phyloP scores from a whole-genome alignment of 2,113 vertebrate genomes.

The Camelus bactrianus region DNA sequence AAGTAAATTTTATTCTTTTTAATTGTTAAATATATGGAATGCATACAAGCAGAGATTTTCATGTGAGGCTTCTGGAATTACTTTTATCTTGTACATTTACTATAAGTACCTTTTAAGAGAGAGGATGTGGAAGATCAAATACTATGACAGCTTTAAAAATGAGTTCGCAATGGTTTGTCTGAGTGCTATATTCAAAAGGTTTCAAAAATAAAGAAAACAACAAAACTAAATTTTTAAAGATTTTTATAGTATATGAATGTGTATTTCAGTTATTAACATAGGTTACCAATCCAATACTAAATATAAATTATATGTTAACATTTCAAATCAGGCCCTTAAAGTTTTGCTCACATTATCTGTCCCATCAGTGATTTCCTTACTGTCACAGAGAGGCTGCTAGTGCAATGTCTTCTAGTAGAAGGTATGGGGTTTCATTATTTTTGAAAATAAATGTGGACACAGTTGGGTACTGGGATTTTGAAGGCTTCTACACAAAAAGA shows the following conservation, averaged over 20 bases:
- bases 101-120: background rate
- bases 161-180: background rate
- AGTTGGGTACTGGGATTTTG: background rate
- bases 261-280: background rate
- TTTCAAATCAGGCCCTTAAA: background rate
- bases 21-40: background rate
- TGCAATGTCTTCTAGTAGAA: background rate
- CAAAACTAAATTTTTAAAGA: background rate
- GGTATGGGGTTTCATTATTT: background rate
- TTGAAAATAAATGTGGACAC: conserved; percentile 38
- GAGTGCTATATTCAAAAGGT: background rate
- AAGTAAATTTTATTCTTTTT: background rate
- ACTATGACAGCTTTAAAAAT: background rate
- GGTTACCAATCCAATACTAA: background rate
- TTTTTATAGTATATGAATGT: background rate
- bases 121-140: background rate
- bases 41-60: background rate
- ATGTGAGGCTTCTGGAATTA: background rate
- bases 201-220: conserved; percentile 20
- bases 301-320: background rate
- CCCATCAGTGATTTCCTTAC: background rate
- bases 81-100: background rate
- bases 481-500: background rate
- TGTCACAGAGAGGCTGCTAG: background rate
- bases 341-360: background rate